Percentiles rank a stretch among this genome's conserved stretches.
These are phyloP conservation scores for Trichomycterus rosablanca DNA, from an alignment of 2,113 vertebrate genomes.

Conservation along the genomic window DNA sequence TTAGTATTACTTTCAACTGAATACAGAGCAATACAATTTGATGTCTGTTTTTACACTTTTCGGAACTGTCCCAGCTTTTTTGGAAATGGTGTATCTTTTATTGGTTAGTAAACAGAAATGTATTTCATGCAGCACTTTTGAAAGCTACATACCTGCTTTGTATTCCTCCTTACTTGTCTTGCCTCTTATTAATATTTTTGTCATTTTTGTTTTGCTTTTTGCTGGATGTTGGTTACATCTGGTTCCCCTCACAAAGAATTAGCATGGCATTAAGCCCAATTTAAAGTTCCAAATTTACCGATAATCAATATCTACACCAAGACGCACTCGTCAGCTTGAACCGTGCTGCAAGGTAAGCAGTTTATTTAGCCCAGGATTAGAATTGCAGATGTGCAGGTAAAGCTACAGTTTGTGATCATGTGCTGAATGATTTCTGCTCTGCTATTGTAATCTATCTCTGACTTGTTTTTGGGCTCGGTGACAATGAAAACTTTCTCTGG, in stretches of 20 bases:
- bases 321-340: background rate
- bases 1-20: too few species aligned
- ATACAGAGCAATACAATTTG: too few species aligned
- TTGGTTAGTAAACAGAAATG: too few species aligned
- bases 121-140: too few species aligned
- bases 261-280: background rate
- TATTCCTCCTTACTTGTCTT: too few species aligned
- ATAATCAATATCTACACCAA: constrained; percentile 11
- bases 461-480: background rate
- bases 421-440: background rate
- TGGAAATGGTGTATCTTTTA: too few species aligned
- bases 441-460: background rate
- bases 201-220: too few species aligned
- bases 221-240: too few species aligned
- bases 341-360: background rate
- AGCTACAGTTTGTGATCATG: background rate
- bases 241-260: background rate
- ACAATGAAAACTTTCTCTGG: constrained; percentile 1
- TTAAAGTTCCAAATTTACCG: background rate
- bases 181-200: too few species aligned
- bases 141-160: too few species aligned
- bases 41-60: too few species aligned
- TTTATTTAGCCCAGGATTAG: background rate
- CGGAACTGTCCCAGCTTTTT: too few species aligned
- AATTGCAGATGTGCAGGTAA: background rate